Base-by-base conservation (phyloP, 2,888 invertebrate species). In the Hydroisotoma schaefferi region DNA sequence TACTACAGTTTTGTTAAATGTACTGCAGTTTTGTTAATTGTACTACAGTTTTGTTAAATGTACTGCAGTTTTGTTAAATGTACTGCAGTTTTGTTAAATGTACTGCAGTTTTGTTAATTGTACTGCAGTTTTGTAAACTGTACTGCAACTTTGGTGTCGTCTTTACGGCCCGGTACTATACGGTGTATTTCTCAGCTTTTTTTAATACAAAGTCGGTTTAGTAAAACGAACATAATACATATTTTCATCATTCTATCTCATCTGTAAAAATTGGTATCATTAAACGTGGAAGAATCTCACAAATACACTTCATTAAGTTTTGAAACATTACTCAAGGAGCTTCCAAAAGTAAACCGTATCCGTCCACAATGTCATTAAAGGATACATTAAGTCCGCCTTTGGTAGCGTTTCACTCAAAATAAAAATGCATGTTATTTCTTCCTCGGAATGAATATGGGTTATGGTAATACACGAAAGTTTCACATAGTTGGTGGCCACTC, bases 381-480 rank as follows among this genome's bases (percentile, higher is more conserved):
- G n/a, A n/a, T n/a, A n/a, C n/a, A n/a, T n/a, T n/a, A n/a, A n/a
- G n/a, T n/a, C n/a, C n/a, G n/a, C 15, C 8, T 33, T 33, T 33
- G 33, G 6, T 33, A 10, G 15, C 15, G 20, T 18, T 18, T 40
- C n/a, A 18, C 8, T 40, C 20, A 18, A 5, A 20, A 4, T 40
- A 5, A 15, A 15, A 18, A 4, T 40, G n/a, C 40, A 10, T 15
- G 33, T 10, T 33, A 15, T 33, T 6, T 33, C 33, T 33, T 6
- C 6, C 33, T 33, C 33, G 33, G 15, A 6, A 6, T 10, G 15
- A 33, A 33, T 33, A 33, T 15, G 33, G 15, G 33, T 10, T 33
- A 15, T 33, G n/a, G n/a, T n/a, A n/a, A n/a, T n/a, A 40, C n/a
- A 40, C 40, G 40, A 20, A 40, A 40, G 40, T 40, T 40, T 40